A percentile compares a stretch with the other conserved stretches of the same genome.
Conservation (phyloP, 2,888 invertebrate species). For the Thera britannica region DNA sequence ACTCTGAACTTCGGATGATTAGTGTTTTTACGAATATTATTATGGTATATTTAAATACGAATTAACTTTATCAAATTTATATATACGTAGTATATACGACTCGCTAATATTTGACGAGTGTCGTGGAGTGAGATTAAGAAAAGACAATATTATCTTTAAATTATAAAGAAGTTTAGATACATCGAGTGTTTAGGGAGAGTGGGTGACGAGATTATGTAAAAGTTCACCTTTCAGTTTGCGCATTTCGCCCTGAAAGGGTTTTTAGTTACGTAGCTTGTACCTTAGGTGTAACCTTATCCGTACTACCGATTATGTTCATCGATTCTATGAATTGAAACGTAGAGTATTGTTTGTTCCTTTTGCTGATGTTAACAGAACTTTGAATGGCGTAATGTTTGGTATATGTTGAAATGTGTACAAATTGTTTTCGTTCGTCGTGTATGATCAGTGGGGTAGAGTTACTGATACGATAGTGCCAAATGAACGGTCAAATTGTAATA, state of each 20-base stretch:
- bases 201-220: conserved; percentile 37
- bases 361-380: conserved; percentile 48
- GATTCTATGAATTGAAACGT: conserved; percentile 48
- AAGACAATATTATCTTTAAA: conserved; percentile 83
- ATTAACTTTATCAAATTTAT: conserved; percentile 84
- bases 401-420: conserved; percentile 58
- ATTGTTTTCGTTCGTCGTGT: conserved; percentile 54
- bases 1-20: conserved; percentile 57
- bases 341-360: conserved; percentile 48
- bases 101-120: conserved; percentile 80
- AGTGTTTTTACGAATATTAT: conserved; percentile 78
- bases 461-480: conserved; percentile 63
- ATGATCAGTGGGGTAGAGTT: conserved; percentile 53
- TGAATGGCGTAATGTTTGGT: conserved; percentile 51
- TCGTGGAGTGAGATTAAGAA: conserved; percentile 83
- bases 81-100: conserved; percentile 81
- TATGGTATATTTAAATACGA: conserved; percentile 77
- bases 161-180: conserved; percentile 68
- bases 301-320: conserved; percentile 35
- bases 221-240: conserved; percentile 35
- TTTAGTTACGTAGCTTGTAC: conserved; percentile 36
- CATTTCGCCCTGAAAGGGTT: conserved; percentile 41
- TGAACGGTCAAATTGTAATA: conserved; percentile 61
- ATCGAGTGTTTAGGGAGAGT: conserved; percentile 61
- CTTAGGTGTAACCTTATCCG: conserved; percentile 32